Evolutionary conservation across 2,113 vertebrate species (phyloP).

Genomic region (Cottus gobio): DNA sequence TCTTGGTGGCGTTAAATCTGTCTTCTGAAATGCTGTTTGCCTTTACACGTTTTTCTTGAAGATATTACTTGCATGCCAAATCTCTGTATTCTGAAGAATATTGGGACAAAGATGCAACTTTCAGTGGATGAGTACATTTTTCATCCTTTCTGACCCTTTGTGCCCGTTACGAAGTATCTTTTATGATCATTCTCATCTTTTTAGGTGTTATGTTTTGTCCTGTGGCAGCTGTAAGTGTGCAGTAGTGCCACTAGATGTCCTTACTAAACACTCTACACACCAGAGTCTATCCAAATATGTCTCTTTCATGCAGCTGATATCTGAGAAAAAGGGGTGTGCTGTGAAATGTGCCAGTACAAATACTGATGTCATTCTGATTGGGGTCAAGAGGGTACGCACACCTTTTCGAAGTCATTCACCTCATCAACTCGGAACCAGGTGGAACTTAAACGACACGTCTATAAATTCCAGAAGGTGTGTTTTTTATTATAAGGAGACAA

Average conservation of each 20-base stretch:
- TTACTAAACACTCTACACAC: slow-evolving; percentile 15
- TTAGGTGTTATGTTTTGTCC: not conserved
- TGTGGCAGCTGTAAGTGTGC: not conserved
- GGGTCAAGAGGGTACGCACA: not conserved
- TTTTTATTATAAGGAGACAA: not conserved
- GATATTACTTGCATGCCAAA: not conserved
- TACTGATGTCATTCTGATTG: not conserved
- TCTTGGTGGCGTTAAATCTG: not conserved
- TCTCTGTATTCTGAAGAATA: not conserved
- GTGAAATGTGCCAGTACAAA: not conserved
- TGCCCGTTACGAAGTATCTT: not conserved
- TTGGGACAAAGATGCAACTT: not conserved
- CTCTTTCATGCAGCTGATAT: not conserved
- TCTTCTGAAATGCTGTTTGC: not conserved
- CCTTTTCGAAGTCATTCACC: not conserved
- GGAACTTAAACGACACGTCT: not conserved
- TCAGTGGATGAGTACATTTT: not conserved
- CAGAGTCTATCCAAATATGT: not conserved
- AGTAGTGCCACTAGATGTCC: slow-evolving; percentile 55
- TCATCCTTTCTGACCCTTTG: not conserved
- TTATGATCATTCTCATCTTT: not conserved
- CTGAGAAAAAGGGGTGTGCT: not conserved
- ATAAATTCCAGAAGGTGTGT: slow-evolving; percentile 17
- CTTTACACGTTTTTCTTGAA: not conserved
- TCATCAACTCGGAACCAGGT: slow-evolving; percentile 16